Evolutionary conservation across 2,113 vertebrate genomes (phyloP).

Genomic region (Turdus rufiventris): DNA sequence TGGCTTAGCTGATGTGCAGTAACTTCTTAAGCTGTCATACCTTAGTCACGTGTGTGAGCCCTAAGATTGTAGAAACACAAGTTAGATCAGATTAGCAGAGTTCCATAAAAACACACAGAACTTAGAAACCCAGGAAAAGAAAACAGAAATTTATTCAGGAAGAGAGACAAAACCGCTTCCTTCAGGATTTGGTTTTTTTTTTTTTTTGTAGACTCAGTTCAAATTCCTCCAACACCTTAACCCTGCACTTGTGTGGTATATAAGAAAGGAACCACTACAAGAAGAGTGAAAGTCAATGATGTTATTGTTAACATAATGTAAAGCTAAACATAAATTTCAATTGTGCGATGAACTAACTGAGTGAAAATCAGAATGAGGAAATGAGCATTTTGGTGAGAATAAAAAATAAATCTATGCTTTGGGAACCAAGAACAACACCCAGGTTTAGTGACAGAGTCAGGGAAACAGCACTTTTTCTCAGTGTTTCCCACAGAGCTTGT

Average conservation of each 20-base stretch:
- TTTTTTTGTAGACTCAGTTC: neutral
- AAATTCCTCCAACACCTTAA: neutral
- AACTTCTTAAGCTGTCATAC: neutral
- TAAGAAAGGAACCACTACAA: neutral
- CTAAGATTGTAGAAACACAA: neutral
- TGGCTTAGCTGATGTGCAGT: neutral
- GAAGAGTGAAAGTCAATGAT: neutral
- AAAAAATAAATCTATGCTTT: neutral
- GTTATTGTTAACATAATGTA: neutral
- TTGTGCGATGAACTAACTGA: neutral
- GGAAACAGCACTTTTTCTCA: neutral
- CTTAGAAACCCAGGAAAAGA: neutral
- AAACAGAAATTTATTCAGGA: neutral
- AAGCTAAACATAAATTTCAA: neutral
- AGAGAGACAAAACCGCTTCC: neutral
- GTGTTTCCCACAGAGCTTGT: rapidly evolving
- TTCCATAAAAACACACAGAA: neutral
- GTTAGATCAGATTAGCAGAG: neutral
- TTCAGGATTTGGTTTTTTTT: neutral
- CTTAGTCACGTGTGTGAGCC: neutral
- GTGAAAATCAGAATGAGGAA: neutral
- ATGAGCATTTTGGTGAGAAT: neutral
- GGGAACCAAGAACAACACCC: neutral
- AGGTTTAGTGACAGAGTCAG: neutral
- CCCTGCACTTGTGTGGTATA: neutral